A percentile compares a stretch with the other conserved stretches of the same genome.
Conservation (phyloP, 1,140 invertebrate species). For the Drosophila sp. region DNA sequence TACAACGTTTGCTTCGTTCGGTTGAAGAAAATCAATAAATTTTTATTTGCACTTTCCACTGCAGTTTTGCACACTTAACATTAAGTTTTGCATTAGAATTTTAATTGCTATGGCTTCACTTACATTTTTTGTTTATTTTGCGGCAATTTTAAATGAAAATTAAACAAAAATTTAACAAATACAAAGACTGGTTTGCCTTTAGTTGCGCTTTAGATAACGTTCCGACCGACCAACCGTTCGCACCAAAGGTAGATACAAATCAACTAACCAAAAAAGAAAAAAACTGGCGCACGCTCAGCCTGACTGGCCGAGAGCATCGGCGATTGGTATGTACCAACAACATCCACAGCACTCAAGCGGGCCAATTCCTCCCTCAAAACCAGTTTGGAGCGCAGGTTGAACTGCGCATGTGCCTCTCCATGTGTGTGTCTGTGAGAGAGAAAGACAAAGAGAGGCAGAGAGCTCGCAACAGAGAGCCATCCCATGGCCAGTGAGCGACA, state of each 20-base stretch:
- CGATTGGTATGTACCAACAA: slow-evolving; percentile 62
- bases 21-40: slow-evolving; percentile 77
- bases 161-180: slow-evolving; percentile 50
- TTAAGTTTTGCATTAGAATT: slow-evolving; percentile 33
- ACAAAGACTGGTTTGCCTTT: slow-evolving; percentile 73
- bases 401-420: slow-evolving; percentile 66
- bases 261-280: slow-evolving; percentile 63
- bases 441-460: slow-evolving; percentile 24
- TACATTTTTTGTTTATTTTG: slow-evolving; percentile 57
- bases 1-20: slow-evolving; percentile 42
- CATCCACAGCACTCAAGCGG: slow-evolving; percentile 37
- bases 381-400: slow-evolving; percentile 77
- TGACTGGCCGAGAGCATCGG: slow-evolving; percentile 56
- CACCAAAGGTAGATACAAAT: slow-evolving; percentile 83
- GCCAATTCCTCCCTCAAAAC: slow-evolving; percentile 77
- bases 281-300: slow-evolving; percentile 66
- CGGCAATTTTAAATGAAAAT: slow-evolving; percentile 47
- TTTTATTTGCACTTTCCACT: slow-evolving; percentile 67
- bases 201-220: slow-evolving; percentile 60
- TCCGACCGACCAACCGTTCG: slow-evolving; percentile 75
- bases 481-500: slow-evolving; percentile 34
- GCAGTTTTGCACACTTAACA: slow-evolving; percentile 48
- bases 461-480: slow-evolving; percentile 22
- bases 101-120: slow-evolving; percentile 31
- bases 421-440: slow-evolving; percentile 10